phyloP scores from a whole-genome alignment of 2,888 invertebrate genomes.

The Tuberolachnus salignus region DNA sequence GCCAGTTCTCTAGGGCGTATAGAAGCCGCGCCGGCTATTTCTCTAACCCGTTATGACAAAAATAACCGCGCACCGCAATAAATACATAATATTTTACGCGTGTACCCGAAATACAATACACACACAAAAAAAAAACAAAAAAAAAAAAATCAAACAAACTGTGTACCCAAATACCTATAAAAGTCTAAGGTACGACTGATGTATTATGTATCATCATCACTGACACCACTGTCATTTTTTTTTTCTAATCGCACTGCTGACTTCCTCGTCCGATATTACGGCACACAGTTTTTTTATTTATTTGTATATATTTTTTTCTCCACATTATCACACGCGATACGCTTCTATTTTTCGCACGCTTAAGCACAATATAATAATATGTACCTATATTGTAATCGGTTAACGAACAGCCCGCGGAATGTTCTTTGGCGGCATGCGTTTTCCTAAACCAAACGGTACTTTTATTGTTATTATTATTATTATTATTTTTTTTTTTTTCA shows the following conservation, averaged over 20 bases:
- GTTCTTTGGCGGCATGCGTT: neutral
- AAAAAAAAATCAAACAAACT: constrained; percentile 34
- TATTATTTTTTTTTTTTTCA: constrained; percentile 62
- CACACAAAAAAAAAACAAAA: constrained; percentile 23
- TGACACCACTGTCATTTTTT: neutral
- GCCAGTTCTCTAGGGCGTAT: constrained; percentile 78
- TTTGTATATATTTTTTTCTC: neutral
- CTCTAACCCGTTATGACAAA: constrained; percentile 77
- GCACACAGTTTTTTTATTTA: neutral
- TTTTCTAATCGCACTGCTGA: constrained; percentile 23
- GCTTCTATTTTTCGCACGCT: constrained; percentile 38
- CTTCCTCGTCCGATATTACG: neutral
- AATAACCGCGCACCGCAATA: constrained; percentile 55
- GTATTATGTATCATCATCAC: constrained; percentile 42
- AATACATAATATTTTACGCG: constrained; percentile 31
- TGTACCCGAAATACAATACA: constrained; percentile 16
- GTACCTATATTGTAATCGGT: neutral
- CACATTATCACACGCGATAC: neutral
- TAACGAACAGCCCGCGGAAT: neutral
- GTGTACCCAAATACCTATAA: constrained; percentile 39
- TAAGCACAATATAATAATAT: constrained; percentile 3
- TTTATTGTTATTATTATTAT: too few relatives aligned
- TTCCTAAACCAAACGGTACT: too few relatives aligned
- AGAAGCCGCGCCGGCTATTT: constrained; percentile 84
- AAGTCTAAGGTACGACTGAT: constrained; percentile 57